Conservation (phyloP, 2,797 vertebrate genomes). For the Halcyon badia region DNA sequence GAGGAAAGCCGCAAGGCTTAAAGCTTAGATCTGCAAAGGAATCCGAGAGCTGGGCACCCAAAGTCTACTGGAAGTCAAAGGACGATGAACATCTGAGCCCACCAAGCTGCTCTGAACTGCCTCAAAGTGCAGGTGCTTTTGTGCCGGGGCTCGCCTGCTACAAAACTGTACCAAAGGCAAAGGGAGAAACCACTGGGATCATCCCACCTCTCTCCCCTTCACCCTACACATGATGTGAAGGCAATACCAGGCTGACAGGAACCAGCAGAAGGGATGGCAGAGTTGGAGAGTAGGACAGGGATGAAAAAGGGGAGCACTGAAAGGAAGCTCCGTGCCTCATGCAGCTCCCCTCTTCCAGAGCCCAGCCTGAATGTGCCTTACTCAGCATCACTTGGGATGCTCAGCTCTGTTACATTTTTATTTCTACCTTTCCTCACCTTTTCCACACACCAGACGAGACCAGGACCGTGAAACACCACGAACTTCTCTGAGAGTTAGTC, state of each 20-base stretch:
- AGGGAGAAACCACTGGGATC: neutral
- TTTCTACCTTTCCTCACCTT: neutral
- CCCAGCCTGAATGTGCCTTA: neutral
- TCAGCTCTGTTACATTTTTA: neutral
- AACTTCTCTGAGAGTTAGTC: neutral
- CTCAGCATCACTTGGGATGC: neutral
- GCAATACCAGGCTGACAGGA: neutral
- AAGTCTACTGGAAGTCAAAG: slow-evolving; percentile 24
- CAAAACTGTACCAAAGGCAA: neutral
- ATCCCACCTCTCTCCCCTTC: neutral
- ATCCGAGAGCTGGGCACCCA: neutral
- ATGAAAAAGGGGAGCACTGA: neutral
- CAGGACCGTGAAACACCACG: neutral
- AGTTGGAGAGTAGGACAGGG: neutral
- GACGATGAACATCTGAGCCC: neutral
- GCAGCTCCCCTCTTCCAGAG: neutral
- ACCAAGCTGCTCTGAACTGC: neutral
- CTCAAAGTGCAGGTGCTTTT: neutral
- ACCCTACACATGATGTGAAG: fast-evolving
- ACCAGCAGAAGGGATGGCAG: neutral
- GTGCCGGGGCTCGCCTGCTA: neutral
- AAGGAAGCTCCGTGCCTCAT: neutral
- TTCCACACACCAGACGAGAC: neutral
- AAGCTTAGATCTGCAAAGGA: neutral
- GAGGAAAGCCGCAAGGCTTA: slow-evolving; percentile 2